Evolutionary conservation across 2,797 vertebrate species (phyloP), one percentile per base, ranked within the genome.

Genomic region (Darevskia nairensis): DNA sequence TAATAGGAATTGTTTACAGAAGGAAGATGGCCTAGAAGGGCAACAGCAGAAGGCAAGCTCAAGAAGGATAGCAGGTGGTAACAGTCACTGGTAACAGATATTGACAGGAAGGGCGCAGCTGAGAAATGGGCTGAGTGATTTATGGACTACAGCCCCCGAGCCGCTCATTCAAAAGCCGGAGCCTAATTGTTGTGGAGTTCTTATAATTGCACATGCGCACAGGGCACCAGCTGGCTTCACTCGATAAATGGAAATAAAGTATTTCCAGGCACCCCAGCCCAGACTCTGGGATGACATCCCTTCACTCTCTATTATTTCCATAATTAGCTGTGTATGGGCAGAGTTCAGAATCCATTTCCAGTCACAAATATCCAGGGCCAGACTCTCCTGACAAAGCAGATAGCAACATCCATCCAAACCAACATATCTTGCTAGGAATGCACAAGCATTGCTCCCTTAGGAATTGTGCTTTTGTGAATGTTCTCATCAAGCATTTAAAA

Each of bases 181-280:
- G 75, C 55, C 85, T 79, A 84, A 86, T 84, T 85, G 75, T 76
- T 64, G 75, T 75, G 76, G 15, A 80, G 44, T 25, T 84, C 39
- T 90, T 81, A 19, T 85, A 87, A 90, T 76, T 87, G 89, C 82
- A 87, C 86, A 84, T 87, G 86, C 85, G 69, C 86, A 85, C 1
- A 9, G 35, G 68, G 82, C 71, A 87, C 72, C 89, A 87, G 82
- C 59, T 81, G 86, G 86, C 59, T 69, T 69, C 69, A 44, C 35
- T 44, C 50, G 35, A 85, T 87, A 90, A 68, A 76, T 71, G 71
- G 86, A 80, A 84, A 80, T 61, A 81, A 84, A 85, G 78, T 71
- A 81, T 80, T 81, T 75, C 71, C 69, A 81, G 59, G n/a, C 19
- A 19, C 21, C 7, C 15, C 35, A 35, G 29, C 15, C 85, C 82